Evolutionary conservation across 2,113 vertebrate species (phyloP).

Genomic region (Hirundichthys speculiger): DNA sequence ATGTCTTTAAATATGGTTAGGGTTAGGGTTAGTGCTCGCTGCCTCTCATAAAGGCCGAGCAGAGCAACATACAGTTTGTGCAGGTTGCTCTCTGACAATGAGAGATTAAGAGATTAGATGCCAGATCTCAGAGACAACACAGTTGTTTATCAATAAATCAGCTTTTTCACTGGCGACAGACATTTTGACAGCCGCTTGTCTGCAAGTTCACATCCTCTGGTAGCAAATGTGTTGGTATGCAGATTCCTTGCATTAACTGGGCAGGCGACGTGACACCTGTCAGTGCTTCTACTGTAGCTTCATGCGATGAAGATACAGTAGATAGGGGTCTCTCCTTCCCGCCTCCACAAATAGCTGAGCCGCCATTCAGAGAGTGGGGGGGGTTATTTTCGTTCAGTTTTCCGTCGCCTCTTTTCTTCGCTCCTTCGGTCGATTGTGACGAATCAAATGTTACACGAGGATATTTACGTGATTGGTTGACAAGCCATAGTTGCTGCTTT

Average conservation of each 20-base stretch:
- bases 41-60: too few relatives aligned
- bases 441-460: background rate
- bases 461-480: background rate
- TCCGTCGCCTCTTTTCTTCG: slow-evolving; percentile 25
- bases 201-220: background rate
- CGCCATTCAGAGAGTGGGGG: slow-evolving; percentile 10
- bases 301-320: background rate
- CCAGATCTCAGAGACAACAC: too few relatives aligned
- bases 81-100: too few relatives aligned
- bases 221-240: background rate
- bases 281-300: slow-evolving; percentile 9
- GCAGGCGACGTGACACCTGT: slow-evolving; percentile 6
- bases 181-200: slow-evolving; percentile 17
- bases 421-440: background rate
- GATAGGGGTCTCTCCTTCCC: background rate
- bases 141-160: too few relatives aligned
- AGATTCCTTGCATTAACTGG: background rate
- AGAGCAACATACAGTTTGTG: too few relatives aligned
- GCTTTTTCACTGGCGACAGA: too few relatives aligned
- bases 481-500: too few relatives aligned
- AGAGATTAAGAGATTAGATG: too few relatives aligned
- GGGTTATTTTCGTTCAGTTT: slow-evolving; percentile 33
- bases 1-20: too few relatives aligned
- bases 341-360: slow-evolving; percentile 45
- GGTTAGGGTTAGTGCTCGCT: too few relatives aligned